These are phyloP conservation scores for Caligus rogercresseyi DNA, from an alignment of 1,140 invertebrate genomes.

Conservation along the genomic window DNA sequence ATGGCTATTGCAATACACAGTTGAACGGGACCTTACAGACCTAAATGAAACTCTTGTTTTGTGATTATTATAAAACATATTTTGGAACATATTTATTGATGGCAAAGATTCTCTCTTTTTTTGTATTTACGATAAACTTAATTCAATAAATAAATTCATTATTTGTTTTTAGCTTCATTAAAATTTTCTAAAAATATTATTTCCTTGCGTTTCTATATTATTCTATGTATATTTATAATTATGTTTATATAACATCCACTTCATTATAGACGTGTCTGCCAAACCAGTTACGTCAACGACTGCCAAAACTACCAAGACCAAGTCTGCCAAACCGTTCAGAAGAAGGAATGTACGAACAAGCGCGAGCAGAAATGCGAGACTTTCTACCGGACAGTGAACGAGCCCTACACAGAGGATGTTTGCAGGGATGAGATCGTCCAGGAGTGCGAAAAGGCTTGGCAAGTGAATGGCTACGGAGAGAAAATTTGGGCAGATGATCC, in stretches of 20 bases:
- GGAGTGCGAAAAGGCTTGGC: slow-evolving; percentile 2
- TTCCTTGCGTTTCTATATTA: not conserved
- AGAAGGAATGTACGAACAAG: not conserved
- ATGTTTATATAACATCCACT: too few relatives aligned
- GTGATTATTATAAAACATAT: too few relatives aligned
- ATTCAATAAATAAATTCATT: not conserved
- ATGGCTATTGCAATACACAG: too few relatives aligned
- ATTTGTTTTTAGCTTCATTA: not conserved
- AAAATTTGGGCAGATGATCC: slow-evolving; percentile 1
- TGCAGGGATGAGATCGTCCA: not conserved
- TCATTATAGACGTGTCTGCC: not conserved
- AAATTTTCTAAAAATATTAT: not conserved
- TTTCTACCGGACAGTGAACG: not conserved
- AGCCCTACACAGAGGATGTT: not conserved
- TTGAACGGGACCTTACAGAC: too few relatives aligned
- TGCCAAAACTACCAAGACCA: not conserved
- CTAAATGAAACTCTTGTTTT: too few relatives aligned
- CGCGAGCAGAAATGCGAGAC: not conserved
- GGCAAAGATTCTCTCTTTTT: too few relatives aligned
- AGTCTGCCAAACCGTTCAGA: not conserved
- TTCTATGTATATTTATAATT: too few relatives aligned
- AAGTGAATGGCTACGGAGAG: not conserved
- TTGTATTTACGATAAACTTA: not conserved
- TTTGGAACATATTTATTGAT: too few relatives aligned
- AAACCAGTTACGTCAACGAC: not conserved